Base-by-base conservation (phyloP, 1,140 invertebrate species). In the Pomacea maculata region DNA sequence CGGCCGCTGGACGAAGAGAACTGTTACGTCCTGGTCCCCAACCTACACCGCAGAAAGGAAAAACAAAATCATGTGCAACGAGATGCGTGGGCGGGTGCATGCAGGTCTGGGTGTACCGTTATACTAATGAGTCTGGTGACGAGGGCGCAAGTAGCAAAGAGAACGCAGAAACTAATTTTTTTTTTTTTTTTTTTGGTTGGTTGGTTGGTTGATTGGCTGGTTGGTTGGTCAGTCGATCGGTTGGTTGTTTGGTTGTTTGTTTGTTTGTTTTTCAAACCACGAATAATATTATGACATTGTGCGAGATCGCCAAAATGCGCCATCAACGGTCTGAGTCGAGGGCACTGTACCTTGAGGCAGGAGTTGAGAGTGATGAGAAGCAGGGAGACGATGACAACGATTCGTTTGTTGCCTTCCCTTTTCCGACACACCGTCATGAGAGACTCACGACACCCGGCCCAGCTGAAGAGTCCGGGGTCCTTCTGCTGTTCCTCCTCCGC, bases 11-110 rank as follows among this genome's bases (percentile, higher is more conserved):
- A 90, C 88, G 80, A 87, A 90, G 15, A 91, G 76, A 67, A 91
- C 83, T 0, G 89, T 91, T 1, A 89, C 86, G 76, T 91, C 90
- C 81, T 86, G 85, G 74, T 91, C 90, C 6, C 90, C 90, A 14
- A 89, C 86, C 80, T 91, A 45, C 34, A 45, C 34, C 34, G 6
- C 6, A 6, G 34, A 45, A 2, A 45, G 34, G 34, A 45, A 1
- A 45, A 4, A 45, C 25, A 0, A 45, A 45, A 45, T 45, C 34
- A 2, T 1, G 34, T 45, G 34, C 6, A 45, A 45, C 34, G 34
- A 45, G 34, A 45, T 45, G 34, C 34, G 34, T 6, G 34, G 34
- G 34, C 34, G 34, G 0, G 34, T 45, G 34, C 2, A 45, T 2
- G 3, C 34, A 45, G 34, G 34, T 45, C 34, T 6, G 34, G 34